These are phyloP conservation scores for Lacerta agilis DNA, from an alignment of 2,797 vertebrate species.

Conservation along the genomic window DNA sequence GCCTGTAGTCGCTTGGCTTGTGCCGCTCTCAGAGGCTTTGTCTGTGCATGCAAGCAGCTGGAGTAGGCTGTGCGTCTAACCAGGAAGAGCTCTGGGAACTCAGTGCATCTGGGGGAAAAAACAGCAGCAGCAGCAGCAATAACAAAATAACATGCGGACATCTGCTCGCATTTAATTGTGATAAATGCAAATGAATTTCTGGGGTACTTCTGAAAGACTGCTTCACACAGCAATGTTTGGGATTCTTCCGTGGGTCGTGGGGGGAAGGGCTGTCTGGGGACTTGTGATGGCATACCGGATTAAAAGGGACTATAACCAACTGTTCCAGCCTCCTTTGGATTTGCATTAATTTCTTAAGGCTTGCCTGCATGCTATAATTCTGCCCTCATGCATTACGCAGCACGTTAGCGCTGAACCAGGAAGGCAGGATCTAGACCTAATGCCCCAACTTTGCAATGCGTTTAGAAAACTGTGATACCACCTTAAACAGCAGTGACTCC, in stretches of 20 bases:
- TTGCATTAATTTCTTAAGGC: neutral
- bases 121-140: conserved; percentile 13
- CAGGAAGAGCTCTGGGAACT: conserved; percentile 35
- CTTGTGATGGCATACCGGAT: neutral
- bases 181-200: conserved; percentile 35
- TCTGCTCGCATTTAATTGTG: conserved; percentile 22
- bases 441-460: neutral
- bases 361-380: neutral
- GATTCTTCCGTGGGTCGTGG: neutral
- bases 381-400: neutral
- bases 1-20: conserved; percentile 9
- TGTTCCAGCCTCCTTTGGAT: neutral
- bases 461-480: too few species aligned
- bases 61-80: conserved; percentile 9
- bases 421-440: neutral
- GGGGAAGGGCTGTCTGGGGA: neutral
- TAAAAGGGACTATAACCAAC: neutral
- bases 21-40: conserved; percentile 51
- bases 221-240: neutral
- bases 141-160: conserved; percentile 34
- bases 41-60: neutral
- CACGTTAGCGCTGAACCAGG: neutral
- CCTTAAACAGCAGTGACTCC: too few species aligned
- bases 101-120: conserved; percentile 9
- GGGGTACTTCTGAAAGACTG: neutral